Evolutionary conservation across 2,888 invertebrate genomes (phyloP).

Genomic region (Pyrrhia umbra): DNA sequence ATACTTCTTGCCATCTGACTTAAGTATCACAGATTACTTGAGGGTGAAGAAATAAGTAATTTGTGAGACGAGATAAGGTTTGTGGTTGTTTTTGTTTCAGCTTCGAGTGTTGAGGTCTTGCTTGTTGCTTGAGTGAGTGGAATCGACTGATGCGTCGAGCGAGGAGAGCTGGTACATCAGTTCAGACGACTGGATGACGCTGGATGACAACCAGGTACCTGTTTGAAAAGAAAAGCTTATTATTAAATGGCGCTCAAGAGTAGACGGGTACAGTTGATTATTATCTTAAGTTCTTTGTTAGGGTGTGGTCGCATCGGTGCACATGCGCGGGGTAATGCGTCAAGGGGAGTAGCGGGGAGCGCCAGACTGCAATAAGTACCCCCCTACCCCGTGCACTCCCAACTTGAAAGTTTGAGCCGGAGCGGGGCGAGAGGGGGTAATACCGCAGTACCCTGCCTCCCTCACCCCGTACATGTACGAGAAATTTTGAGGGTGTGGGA

Average conservation of each 20-base stretch:
- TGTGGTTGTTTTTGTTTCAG: slow-evolving; percentile 6
- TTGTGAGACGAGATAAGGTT: slow-evolving; percentile 10
- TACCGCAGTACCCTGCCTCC: not conserved
- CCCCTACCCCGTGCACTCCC: not conserved
- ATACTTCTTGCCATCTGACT: slow-evolving; percentile 9
- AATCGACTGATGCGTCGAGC: slow-evolving; percentile 18
- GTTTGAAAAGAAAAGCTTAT: not conserved
- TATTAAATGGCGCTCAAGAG: too few relatives aligned
- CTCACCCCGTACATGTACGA: not conserved
- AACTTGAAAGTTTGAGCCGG: not conserved
- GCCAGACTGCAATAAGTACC: not conserved
- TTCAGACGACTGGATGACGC: not conserved
- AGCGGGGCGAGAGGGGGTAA: not conserved
- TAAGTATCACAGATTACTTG: slow-evolving; percentile 26
- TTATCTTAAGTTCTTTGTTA: not conserved
- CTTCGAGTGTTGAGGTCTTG: slow-evolving; percentile 3
- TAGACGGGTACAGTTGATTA: too few relatives aligned
- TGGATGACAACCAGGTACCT: not conserved
- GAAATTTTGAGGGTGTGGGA: not conserved
- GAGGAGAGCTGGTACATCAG: not conserved
- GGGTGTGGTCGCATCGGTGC: not conserved
- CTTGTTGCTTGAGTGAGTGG: slow-evolving; percentile 33
- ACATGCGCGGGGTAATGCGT: not conserved
- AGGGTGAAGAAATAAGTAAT: slow-evolving; percentile 1
- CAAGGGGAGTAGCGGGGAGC: not conserved